Conservation (phyloP, 2,888 invertebrate species). For the Cosmopolites sordidus region DNA sequence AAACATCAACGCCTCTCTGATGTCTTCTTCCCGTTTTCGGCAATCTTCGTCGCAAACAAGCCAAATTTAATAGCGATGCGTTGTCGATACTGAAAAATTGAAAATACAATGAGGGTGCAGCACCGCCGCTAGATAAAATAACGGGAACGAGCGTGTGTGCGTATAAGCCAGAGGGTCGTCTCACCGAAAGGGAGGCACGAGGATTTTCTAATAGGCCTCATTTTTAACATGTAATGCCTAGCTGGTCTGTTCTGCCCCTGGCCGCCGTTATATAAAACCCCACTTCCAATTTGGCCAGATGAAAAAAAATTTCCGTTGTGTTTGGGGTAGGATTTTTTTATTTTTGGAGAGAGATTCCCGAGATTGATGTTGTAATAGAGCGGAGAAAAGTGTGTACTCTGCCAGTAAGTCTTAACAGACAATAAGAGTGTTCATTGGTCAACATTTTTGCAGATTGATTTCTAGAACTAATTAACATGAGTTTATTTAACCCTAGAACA, state of each 20-base stretch:
- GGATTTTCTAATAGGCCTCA: slow-evolving; percentile 39
- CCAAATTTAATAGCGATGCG: slow-evolving; percentile 22
- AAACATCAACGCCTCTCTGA: background rate
- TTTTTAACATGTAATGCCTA: slow-evolving; percentile 37
- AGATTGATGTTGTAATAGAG: background rate
- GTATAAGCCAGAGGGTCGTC: too few relatives aligned
- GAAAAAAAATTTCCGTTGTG: slow-evolving; percentile 21
- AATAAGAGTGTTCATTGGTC: too few relatives aligned
- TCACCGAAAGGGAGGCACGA: slow-evolving; percentile 26
- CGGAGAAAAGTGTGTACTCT: background rate
- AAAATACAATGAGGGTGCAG: slow-evolving; percentile 28
- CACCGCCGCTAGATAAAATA: background rate
- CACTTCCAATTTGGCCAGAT: slow-evolving; percentile 21
- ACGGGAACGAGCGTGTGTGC: background rate
- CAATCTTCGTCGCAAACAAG: slow-evolving; percentile 12
- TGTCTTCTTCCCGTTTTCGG: background rate
- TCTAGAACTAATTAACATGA: too few relatives aligned
- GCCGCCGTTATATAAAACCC: slow-evolving; percentile 20
- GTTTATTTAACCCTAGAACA: too few relatives aligned
- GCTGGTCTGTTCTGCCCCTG: background rate
- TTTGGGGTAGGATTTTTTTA: too few relatives aligned
- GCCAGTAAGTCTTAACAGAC: too few relatives aligned
- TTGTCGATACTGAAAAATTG: slow-evolving; percentile 33
- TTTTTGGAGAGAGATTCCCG: background rate
- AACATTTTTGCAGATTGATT: too few relatives aligned